Conservation (phyloP, 1,140 invertebrate genomes). For the Cyclargus thomasi region DNA sequence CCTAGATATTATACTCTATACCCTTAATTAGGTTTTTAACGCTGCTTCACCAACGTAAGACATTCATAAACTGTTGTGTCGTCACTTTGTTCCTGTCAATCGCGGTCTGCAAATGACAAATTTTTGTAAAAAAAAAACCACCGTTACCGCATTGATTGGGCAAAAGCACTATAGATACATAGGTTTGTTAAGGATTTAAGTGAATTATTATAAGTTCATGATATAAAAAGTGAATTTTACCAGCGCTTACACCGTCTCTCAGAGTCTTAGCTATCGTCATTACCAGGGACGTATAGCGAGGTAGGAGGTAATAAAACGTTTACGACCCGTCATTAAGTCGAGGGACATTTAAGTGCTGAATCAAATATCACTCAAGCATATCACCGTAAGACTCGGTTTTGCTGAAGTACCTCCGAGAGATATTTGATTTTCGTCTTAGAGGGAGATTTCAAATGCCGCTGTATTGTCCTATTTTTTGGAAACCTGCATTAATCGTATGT, state of each 20-base stretch:
- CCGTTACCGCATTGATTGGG: too few species aligned
- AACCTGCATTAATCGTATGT: too few species aligned
- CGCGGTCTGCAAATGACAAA: too few species aligned
- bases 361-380: conserved; percentile 30
- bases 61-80: too few species aligned
- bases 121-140: too few species aligned
- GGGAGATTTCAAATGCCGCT: not conserved
- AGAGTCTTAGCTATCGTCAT: not conserved
- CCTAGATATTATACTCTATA: too few species aligned
- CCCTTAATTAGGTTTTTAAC: too few species aligned
- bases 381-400: conserved; percentile 15
- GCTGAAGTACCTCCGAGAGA: not conserved
- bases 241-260: not conserved
- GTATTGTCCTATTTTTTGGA: not conserved
- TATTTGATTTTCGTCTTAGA: not conserved
- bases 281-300: conserved; percentile 12
- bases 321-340: conserved; percentile 25
- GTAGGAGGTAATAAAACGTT: conserved; percentile 27
- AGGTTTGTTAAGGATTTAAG: too few species aligned
- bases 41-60: too few species aligned
- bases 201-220: too few species aligned
- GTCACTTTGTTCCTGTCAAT: too few species aligned
- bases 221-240: not conserved
- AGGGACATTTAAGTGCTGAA: conserved; percentile 25
- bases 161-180: too few species aligned